phyloP scores from a whole-genome alignment of 2,888 invertebrate species.

The Monoplex corrugatus region DNA sequence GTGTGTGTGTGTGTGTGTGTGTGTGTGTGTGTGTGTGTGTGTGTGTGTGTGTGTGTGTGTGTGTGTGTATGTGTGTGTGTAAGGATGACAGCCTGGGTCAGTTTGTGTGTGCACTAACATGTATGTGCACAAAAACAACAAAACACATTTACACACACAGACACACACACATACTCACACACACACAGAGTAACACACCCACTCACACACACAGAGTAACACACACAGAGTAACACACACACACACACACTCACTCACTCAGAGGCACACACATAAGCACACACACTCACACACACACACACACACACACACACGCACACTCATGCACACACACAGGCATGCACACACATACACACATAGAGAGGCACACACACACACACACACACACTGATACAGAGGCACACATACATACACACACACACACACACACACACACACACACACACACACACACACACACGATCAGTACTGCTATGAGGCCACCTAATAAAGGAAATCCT shows the following conservation, averaged over 20 bases:
- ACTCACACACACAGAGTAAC: not conserved
- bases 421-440: not conserved
- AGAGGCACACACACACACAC: not conserved
- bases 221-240: not conserved
- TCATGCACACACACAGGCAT: not conserved
- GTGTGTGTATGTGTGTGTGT: too few species aligned
- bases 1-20: too few species aligned
- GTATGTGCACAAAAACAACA: too few species aligned
- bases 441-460: not conserved
- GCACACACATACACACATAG: not conserved
- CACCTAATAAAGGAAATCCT: too few species aligned
- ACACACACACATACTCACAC: not conserved
- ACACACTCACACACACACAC: conserved; percentile 10
- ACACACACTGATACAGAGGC: not conserved
- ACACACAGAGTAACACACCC: not conserved
- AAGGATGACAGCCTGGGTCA: too few species aligned
- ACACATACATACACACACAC: not conserved
- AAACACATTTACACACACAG: not conserved
- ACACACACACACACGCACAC: conserved; percentile 16
- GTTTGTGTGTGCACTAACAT: too few species aligned
- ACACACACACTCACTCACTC: conserved; percentile 1
- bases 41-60: too few species aligned
- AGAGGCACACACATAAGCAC: not conserved
- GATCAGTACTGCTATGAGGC: too few species aligned
- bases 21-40: too few species aligned